Conservation (phyloP, 2,888 invertebrate species). For the Dendrolimus houi region DNA sequence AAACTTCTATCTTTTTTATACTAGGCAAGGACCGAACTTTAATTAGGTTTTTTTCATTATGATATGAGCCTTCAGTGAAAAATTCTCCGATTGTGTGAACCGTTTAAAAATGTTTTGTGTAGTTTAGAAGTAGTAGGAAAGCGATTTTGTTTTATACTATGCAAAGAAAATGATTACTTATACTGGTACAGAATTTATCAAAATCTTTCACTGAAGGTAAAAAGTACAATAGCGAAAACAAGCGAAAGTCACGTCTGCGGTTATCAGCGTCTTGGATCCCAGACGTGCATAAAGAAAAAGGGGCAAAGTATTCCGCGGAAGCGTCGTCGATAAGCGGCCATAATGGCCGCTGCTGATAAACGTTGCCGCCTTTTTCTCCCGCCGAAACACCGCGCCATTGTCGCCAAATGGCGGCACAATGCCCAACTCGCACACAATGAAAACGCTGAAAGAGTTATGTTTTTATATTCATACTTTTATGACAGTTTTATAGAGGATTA, state of each 20-base stretch:
- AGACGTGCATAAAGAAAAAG: constrained; percentile 75
- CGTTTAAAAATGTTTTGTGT: too few relatives aligned
- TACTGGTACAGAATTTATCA: too few relatives aligned
- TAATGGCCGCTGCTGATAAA: constrained; percentile 72
- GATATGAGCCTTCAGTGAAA: too few relatives aligned
- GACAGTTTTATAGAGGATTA: constrained; percentile 31
- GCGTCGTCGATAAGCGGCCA: constrained; percentile 69
- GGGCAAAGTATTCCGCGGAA: constrained; percentile 62
- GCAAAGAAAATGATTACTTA: too few relatives aligned
- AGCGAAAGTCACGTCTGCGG: neutral
- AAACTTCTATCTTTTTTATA: too few relatives aligned
- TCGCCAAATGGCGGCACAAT: constrained; percentile 57
- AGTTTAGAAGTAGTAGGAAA: too few relatives aligned
- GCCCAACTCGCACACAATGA: constrained; percentile 42
- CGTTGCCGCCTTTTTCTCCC: constrained; percentile 72
- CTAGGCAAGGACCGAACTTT: too few relatives aligned
- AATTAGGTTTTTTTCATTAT: too few relatives aligned
- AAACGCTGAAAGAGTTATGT: constrained; percentile 51
- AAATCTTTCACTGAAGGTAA: too few relatives aligned
- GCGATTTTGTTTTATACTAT: too few relatives aligned
- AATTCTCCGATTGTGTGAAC: too few relatives aligned
- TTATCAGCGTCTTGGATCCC: constrained; percentile 9
- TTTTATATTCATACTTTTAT: constrained; percentile 34
- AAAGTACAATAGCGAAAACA: neutral
- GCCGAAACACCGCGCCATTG: constrained; percentile 68